These are phyloP conservation scores for Stictonetta naevosa DNA, from an alignment of 2,113 vertebrate species.

Conservation along the genomic window DNA sequence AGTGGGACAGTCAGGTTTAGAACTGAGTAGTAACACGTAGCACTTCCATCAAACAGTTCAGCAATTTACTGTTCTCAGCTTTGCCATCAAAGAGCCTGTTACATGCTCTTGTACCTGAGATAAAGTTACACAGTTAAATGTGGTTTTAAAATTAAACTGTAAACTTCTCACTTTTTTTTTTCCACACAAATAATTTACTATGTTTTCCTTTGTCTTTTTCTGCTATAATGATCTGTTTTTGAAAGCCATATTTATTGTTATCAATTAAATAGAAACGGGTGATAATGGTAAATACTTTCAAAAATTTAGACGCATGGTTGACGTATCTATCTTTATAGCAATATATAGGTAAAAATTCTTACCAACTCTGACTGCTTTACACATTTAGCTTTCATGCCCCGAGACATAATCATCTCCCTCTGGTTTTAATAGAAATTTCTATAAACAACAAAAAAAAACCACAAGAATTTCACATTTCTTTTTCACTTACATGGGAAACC, in stretches of 20 bases:
- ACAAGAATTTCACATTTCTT: not conserved
- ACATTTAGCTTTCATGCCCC: not conserved
- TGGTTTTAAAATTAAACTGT: not conserved
- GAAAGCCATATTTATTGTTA: not conserved
- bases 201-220: not conserved
- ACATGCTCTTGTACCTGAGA: accelerated
- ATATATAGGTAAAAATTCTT: not conserved
- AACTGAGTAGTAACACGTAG: not conserved
- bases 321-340: not conserved
- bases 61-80: not conserved
- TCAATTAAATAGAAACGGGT: not conserved
- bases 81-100: not conserved
- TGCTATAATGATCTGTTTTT: not conserved
- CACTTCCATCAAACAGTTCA: not conserved
- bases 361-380: not conserved
- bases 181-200: too few species aligned
- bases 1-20: not conserved
- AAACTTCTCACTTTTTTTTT: not conserved
- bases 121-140: not conserved
- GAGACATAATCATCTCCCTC: not conserved
- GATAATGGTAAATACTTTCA: not conserved
- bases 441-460: not conserved
- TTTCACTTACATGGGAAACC: not conserved
- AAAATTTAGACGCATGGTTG: not conserved
- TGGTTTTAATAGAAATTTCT: not conserved